Evolutionary conservation across 2,888 invertebrate species (phyloP).

Genomic region (Congeria kusceri): DNA sequence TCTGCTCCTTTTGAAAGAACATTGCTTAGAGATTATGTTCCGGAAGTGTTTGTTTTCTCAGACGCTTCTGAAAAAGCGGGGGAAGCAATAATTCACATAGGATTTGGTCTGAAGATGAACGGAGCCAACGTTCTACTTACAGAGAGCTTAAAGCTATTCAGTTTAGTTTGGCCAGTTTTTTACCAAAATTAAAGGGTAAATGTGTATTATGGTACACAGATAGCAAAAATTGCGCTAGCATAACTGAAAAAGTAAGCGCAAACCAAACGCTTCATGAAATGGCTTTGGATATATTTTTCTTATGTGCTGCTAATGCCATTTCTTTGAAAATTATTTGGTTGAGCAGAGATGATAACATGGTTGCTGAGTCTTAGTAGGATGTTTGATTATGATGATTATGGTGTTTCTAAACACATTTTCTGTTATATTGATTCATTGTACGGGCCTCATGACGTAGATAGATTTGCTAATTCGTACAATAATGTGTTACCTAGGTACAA

Average conservation of each 20-base stretch:
- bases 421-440: slow-evolving; percentile 9
- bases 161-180: not conserved
- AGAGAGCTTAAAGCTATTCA: not conserved
- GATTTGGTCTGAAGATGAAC: not conserved
- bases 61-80: slow-evolving; percentile 10
- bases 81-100: not conserved
- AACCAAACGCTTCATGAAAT: not conserved
- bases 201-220: not conserved
- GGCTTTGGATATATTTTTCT: not conserved
- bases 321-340: not conserved
- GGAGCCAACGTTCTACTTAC: not conserved
- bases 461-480: slow-evolving; percentile 14
- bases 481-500: not conserved
- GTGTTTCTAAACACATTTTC: slow-evolving; percentile 1
- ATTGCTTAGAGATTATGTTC: slow-evolving; percentile 2
- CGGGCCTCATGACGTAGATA: slow-evolving; percentile 16
- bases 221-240: slow-evolving; percentile 8
- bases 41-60: not conserved
- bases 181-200: not conserved
- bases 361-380: slow-evolving; percentile 6
- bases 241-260: not conserved
- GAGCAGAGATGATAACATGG: not conserved
- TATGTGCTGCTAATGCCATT: slow-evolving; percentile 8
- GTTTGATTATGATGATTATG: slow-evolving; percentile 21
- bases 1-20: not conserved